A percentile compares a stretch with the other conserved stretches of the same genome.
Conservation (phyloP, 92 coral and sea anemone genomes). For the Montipora capitata region DNA sequence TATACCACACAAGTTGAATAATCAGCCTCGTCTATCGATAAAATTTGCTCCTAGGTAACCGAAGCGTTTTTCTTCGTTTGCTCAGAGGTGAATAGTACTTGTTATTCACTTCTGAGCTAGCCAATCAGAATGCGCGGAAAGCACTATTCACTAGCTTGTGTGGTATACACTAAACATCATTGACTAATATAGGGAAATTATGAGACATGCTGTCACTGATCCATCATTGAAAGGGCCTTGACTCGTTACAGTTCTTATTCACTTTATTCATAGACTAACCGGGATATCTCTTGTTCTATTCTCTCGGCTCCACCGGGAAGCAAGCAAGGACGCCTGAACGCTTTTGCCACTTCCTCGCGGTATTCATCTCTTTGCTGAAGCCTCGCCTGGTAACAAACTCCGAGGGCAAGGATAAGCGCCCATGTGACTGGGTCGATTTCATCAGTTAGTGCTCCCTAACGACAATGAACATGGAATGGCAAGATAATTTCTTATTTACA, state of each 20-base stretch:
- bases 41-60: too few species aligned
- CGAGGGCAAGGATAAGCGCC: slow-evolving; percentile 67
- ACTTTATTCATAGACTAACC: slow-evolving; percentile 22
- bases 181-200: too few species aligned
- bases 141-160: too few species aligned
- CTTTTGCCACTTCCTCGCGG: slow-evolving; percentile 49
- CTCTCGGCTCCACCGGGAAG: slow-evolving; percentile 62
- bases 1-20: too few species aligned
- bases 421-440: slow-evolving; percentile 49
- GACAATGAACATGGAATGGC: neutral
- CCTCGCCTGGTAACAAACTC: slow-evolving; percentile 77
- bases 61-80: too few species aligned
- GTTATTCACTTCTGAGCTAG: too few species aligned
- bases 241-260: neutral
- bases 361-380: slow-evolving; percentile 39
- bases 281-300: slow-evolving; percentile 53
- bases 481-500: neutral
- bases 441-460: slow-evolving; percentile 17
- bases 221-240: too few species aligned
- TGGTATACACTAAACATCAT: neutral
- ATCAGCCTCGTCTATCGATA: too few species aligned
- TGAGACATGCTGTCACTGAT: too few species aligned
- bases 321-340: slow-evolving; percentile 29
- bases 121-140: too few species aligned
- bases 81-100: too few species aligned